Percentiles rank a stretch among this genome's conserved stretches.
These are phyloP conservation scores for Meloidogyne exigua DNA, from an alignment of 1,140 invertebrate species.

Conservation along the genomic window DNA sequence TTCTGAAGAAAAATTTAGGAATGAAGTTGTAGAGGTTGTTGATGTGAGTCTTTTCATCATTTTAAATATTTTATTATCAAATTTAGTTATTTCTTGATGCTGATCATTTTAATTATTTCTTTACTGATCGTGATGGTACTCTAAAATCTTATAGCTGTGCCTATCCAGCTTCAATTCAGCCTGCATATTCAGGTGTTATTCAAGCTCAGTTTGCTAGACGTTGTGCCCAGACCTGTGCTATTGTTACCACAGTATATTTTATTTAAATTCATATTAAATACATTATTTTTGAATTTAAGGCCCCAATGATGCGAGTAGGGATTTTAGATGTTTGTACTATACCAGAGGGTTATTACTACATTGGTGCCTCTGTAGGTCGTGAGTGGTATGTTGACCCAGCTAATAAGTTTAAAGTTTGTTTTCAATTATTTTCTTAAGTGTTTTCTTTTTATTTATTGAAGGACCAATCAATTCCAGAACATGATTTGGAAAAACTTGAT, in stretches of 20 bases:
- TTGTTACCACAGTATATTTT: constrained; percentile 61
- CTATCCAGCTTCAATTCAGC: constrained; percentile 59
- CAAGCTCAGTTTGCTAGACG: constrained; percentile 62
- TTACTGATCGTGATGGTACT: constrained; percentile 63
- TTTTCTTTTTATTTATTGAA: not conserved
- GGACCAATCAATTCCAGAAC: constrained; percentile 59
- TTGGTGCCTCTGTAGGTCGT: constrained; percentile 59
- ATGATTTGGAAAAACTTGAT: constrained; percentile 56
- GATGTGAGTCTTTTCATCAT: constrained; percentile 40
- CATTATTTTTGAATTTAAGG: not conserved
- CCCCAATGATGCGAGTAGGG: not conserved
- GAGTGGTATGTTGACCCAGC: constrained; percentile 62
- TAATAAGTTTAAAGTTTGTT: constrained; percentile 59
- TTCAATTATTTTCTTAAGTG: not conserved
- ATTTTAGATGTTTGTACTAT: constrained; percentile 59
- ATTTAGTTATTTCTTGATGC: constrained; percentile 49
- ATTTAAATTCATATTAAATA: constrained; percentile 51
- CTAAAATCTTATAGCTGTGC: constrained; percentile 61
- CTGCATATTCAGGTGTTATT: constrained; percentile 62
- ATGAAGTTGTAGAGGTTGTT: constrained; percentile 50
- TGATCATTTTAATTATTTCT: constrained; percentile 63
- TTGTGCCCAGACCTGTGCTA: constrained; percentile 63
- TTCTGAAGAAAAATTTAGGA: constrained; percentile 65
- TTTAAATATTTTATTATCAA: not conserved
- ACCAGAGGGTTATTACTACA: constrained; percentile 63